Evolutionary conservation across 1,140 invertebrate species (phyloP), one percentile per base, ranked within the genome.

Genomic region (Asobara japonica): DNA sequence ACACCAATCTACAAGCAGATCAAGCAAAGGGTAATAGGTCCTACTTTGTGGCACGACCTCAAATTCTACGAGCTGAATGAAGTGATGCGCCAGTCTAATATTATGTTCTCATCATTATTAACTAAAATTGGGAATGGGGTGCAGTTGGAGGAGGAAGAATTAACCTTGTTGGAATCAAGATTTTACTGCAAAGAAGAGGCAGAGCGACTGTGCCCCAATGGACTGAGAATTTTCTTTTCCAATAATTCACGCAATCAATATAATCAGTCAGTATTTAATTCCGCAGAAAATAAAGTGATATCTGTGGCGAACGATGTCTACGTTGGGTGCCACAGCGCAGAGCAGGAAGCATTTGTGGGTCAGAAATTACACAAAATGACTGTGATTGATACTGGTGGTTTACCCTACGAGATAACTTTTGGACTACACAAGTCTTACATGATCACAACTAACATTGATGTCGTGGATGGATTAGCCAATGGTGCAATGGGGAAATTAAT

Each of bases 401-500:
- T 85, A 64, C 83, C 83, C 3, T 83, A 82, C 56, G 27, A 83
- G 77, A 77, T 78, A 16, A 69, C 65, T 22, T 79, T 87, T 36
- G 79, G 81, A 4, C 69, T 77, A 22, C 68, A 73, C 48, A 77
- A 77, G 33, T 65, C 10, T 51, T 86, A 87, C 65, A 80, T 85
- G 66, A 79, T 86, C n/a, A 80, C 79, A 27, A 79, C 76, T 3
- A 85, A 85, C 71, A 83, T 86, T 16, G 78, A n/a, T n/a, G n/a
- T 83, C 0, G 29, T 73, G n/a, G 83, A 85, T 75, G 83, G 84
- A 10, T 74, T 86, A 65, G 77, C 71, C 0, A 85, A 85, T 76
- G 83, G 82, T 16, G 73, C 83, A 3, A 74, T 83, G 60, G 84
- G 81, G n/a, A 79, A 78, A 71, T 71, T 85, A 65, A 27, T 75